phyloP scores from a whole-genome alignment of 1,140 invertebrate species.

The Drosophila santomea region DNA sequence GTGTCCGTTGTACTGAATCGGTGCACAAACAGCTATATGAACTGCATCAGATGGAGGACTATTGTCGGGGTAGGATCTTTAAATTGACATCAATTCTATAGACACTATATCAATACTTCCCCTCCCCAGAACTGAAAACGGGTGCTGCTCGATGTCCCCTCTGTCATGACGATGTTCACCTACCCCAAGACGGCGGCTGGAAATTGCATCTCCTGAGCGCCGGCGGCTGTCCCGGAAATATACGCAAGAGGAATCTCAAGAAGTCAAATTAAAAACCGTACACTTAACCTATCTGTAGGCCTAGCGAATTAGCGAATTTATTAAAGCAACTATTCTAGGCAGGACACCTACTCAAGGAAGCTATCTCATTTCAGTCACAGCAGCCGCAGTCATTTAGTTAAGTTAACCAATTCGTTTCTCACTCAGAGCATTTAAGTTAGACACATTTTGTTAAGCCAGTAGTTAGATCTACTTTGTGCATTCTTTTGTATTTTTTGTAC shows the following conservation, averaged over 20 bases:
- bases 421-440: conserved; percentile 43
- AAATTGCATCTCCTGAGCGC: conserved; percentile 84
- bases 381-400: conserved; percentile 46
- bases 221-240: conserved; percentile 81
- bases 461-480: conserved; percentile 38
- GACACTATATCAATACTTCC: not conserved
- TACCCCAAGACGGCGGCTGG: conserved; percentile 84
- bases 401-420: conserved; percentile 50
- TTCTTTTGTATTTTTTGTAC: conserved; percentile 68
- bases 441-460: conserved; percentile 62
- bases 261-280: conserved; percentile 64
- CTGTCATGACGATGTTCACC: conserved; percentile 88
- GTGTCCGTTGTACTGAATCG: conserved; percentile 89
- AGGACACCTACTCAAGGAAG: conserved; percentile 8
- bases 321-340: conserved; percentile 40
- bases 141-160: conserved; percentile 90
- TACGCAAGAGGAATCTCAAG: conserved; percentile 75
- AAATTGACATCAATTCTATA: not conserved
- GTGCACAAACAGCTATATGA: conserved; percentile 87
- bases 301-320: conserved; percentile 49
- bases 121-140: conserved; percentile 85
- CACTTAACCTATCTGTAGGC: conserved; percentile 31
- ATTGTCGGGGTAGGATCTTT: conserved; percentile 85
- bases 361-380: conserved; percentile 15
- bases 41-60: conserved; percentile 87